Evolutionary conservation across 2,888 invertebrate genomes (phyloP), one percentile per base, ranked within the genome.

Genomic region (Campopleginae sp.): DNA sequence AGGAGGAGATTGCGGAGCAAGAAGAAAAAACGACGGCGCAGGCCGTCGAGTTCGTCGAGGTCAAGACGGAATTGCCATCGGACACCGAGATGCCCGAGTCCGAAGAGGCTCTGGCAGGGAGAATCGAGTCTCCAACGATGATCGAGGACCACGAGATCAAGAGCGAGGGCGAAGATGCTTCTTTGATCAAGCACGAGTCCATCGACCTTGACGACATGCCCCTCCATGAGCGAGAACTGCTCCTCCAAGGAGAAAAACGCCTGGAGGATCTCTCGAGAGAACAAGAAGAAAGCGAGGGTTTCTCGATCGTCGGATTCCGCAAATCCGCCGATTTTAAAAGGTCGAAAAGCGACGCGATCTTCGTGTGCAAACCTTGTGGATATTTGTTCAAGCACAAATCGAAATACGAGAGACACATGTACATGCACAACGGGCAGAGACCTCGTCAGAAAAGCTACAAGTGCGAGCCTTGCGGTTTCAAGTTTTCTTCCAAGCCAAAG

Each of bases 391-490:
- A 66, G 42, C 71, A 76, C 33, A 77, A 58, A 48, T 79, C 80
- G 1, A 80, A 84, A 27, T 82, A 77, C 38, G 48, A 72, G 6
- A 61, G 74, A 44, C 86, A 84, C 77, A 78, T 74, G 84, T 58
- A 76, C 48, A 80, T 70, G 38, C 86, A 83, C 72, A 71, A 65
- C n/a, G 72, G 82, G 3, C 48, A 72, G 90, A 91, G 94, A 75
- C 44, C 65, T 19, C 54, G 46, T 33, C 12, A 19, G 19, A 44
- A 48, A 51, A 51, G 23, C 14, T 95, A 95, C 84, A 94, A 94
- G 0, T 95, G 95, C 88, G 92, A 92, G 33, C 94, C 89, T 70
- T 95, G 95, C 86, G 94, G 93, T 1, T 95, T 95, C 87, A 89
- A 92, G 0, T 95, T 94, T 38, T 33, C 46, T 3, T 70, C 58